Base-by-base conservation (phyloP, 1,140 invertebrate genomes). In the Drosophila triauraria region DNA sequence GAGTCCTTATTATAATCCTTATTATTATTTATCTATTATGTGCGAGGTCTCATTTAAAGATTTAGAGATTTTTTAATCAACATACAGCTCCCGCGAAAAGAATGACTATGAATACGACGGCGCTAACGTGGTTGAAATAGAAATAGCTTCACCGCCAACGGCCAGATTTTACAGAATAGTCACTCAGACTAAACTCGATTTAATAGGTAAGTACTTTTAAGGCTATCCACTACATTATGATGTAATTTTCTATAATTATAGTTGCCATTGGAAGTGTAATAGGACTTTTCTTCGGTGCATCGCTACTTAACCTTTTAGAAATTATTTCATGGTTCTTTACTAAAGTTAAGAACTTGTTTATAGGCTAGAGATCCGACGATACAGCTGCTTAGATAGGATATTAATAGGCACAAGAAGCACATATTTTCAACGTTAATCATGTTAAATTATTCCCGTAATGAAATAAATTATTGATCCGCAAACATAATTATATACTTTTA, bases 181-280 rank as follows among this genome's bases (percentile, higher is more conserved):
- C 4, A 87, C 83, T 12, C 83, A 88, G 58, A 80, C 80, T 2
- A 87, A 74, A 40, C 23, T 87, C 17, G 83, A 87, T 48, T 59
- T 87, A 30, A 61, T 87, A 35, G 83, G 83, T 79, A 51, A 38
- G 15, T 13, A 32, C 4, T 51, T 25, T 10, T 38, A 30, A 40
- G 32, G 8, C 32, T 12, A 9, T 17, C 8, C 13, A 10, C 2
- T 10, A 8, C 9, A 20, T 15, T 10, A 8, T 42, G 4, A 40
- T 2, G 10, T 43, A 30, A 35, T 32, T 20, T 25, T 40, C 20
- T 43, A 42, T 5, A 1, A 27, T 60, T 75, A 57, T 17, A 86
- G 82, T 86, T 65, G 65, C 65, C 2, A 62, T 86, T 51, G 82
- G 82, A 9, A 80, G 82, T 58, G 82, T 86, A 1, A 76, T 87